Conservation (phyloP, 2,113 vertebrate genomes). For the Tonatia bakeri region DNA sequence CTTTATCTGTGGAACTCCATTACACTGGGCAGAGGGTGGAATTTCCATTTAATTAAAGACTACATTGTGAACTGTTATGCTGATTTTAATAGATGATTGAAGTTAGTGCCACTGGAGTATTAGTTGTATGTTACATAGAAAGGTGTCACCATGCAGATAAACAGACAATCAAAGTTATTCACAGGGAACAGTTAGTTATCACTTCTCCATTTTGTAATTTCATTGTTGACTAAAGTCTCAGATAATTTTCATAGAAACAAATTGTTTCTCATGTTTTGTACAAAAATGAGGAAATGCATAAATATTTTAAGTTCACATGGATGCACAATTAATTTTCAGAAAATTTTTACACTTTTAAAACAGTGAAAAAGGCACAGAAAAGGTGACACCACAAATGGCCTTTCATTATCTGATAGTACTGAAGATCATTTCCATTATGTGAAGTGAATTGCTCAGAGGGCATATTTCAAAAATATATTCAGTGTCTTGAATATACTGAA, state of each 20-base stretch:
- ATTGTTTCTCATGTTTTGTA: neutral
- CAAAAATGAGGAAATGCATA: neutral
- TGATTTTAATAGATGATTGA: neutral
- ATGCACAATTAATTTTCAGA: neutral
- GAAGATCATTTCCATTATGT: neutral
- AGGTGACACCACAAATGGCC: neutral
- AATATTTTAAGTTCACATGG: neutral
- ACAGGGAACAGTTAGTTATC: neutral
- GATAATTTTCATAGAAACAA: neutral
- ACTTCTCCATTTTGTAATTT: neutral
- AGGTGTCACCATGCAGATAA: neutral
- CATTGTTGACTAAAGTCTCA: neutral
- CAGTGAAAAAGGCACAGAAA: neutral
- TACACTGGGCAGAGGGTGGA: neutral
- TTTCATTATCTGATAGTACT: neutral
- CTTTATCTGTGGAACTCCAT: neutral
- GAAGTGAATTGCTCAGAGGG: neutral
- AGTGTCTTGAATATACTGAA: neutral
- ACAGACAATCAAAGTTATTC: neutral
- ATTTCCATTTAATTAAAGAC: neutral
- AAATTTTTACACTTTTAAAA: neutral
- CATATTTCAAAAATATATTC: neutral
- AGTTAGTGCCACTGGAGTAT: neutral
- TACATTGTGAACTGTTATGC: neutral
- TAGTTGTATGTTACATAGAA: neutral